A percentile compares a stretch with the other conserved stretches of the same genome.
Evolutionary conservation across 2,888 invertebrate genomes (phyloP).

Genomic region (Stramonita haemastoma): DNA sequence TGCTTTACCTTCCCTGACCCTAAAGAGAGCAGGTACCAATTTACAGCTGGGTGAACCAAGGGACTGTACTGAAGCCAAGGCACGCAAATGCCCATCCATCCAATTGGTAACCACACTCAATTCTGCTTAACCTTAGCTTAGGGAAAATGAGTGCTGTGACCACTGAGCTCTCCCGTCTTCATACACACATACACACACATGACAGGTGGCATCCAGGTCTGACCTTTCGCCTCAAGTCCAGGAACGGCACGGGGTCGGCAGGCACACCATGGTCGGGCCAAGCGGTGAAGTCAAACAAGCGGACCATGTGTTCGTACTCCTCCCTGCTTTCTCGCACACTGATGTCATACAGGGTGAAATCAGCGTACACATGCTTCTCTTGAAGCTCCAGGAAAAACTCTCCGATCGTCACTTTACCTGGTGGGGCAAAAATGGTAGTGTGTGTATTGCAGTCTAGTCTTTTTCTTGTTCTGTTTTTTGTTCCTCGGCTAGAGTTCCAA

Average conservation of each 20-base stretch:
- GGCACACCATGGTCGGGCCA: constrained; percentile 76
- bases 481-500: too few relatives aligned
- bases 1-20: too few relatives aligned
- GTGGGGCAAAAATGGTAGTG: too few relatives aligned
- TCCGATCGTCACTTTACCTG: constrained; percentile 82
- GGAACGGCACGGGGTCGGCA: constrained; percentile 70
- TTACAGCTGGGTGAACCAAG: too few relatives aligned
- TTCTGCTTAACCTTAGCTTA: too few relatives aligned
- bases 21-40: too few relatives aligned
- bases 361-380: constrained; percentile 92
- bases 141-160: too few relatives aligned
- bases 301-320: constrained; percentile 54
- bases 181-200: neutral
- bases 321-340: constrained; percentile 52
- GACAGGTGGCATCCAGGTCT: too few relatives aligned
- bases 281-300: constrained; percentile 71
- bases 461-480: too few relatives aligned
- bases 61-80: too few relatives aligned
- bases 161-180: too few relatives aligned
- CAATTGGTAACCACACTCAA: neutral
- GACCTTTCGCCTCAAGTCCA: constrained; percentile 69
- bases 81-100: neutral
- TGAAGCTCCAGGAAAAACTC: constrained; percentile 91
- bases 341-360: constrained; percentile 83
- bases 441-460: too few relatives aligned